phyloP scores from a whole-genome alignment of 1,140 invertebrate genomes.

The Drosophila biarmipes region DNA sequence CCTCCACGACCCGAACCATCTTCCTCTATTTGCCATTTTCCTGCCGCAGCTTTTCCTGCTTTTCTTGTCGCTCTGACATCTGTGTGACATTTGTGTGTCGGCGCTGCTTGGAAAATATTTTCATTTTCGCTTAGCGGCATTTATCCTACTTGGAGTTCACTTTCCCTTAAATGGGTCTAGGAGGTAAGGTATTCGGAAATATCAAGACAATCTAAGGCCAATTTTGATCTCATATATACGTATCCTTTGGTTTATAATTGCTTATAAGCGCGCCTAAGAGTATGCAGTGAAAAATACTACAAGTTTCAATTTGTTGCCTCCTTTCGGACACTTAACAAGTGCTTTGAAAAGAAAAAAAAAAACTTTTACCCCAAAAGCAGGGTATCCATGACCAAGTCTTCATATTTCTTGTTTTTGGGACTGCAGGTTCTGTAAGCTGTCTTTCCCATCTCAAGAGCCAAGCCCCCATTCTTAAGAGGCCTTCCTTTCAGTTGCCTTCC shows the following conservation, averaged over 20 bases:
- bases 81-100: conserved; percentile 50
- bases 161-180: not conserved
- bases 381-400: conserved; percentile 2
- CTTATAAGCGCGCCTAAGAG: too few species aligned
- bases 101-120: conserved; percentile 52
- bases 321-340: too few species aligned
- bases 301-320: too few species aligned
- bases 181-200: too few species aligned
- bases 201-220: too few species aligned
- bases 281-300: too few species aligned
- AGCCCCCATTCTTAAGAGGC: conserved; percentile 29
- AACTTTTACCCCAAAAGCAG: not conserved
- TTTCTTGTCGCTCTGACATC: conserved; percentile 43
- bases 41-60: conserved; percentile 41
- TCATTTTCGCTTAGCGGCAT: conserved; percentile 57
- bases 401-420: not conserved
- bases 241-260: too few species aligned
- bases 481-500: conserved; percentile 10
- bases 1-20: conserved; percentile 7
- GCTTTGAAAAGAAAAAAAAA: too few species aligned
- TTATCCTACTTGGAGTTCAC: conserved; percentile 5
- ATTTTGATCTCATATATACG: too few species aligned
- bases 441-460: conserved; percentile 5
- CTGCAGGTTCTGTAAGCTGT: not conserved
- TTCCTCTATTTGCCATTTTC: conserved; percentile 23